Base-by-base conservation (phyloP, 2,113 vertebrate genomes). In the Camelus bactrianus region DNA sequence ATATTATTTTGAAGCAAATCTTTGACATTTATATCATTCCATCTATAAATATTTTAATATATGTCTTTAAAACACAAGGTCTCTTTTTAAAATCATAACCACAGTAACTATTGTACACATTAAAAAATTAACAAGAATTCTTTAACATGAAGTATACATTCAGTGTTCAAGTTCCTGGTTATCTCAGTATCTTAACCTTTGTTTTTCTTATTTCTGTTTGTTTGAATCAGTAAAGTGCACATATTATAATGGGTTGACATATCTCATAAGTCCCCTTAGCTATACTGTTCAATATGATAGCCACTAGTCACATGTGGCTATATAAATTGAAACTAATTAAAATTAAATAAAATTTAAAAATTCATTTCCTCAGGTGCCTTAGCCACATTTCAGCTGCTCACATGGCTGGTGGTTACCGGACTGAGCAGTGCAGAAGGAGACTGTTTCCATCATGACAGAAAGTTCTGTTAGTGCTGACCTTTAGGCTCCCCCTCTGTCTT, bases 1-100 rank as follows among this genome's bases (percentile, higher is more conserved):
- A 17, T 79, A 8, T 83, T 83, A 64, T 88, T 95, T 90, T 95
- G 64, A 93, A 67, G 58, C 20, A 88, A 32, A 75, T 79, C 17
- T 26, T 6, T 69, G 20, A 28, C 46, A 46, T 64, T 54, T 38
- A 6, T 76, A 65, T 42, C 8, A 52, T 52, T 83, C 80, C 28
- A 30, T 91, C 26, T 91, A 6, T 84, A 54, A 65, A 67, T 83
- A 79, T 83, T 85, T 93, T 3, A 93, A 2, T 84, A n/a, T 62
- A 5, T 92, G 19, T 48, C 14, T 93, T 80, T 75, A 54, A 90
- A 93, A 42, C 3, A 38, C 28, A 75, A 35, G 0, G 32, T 67
- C 30, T 94, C 15, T 70, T 84, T 84, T 50, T 48, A 72, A 83
- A 93, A 95, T 50, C 22, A 73, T 60, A 72, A 52, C 35, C 30